A percentile compares a stretch with the other conserved stretches of the same genome.
Conservation (phyloP, 2,888 invertebrate genomes). For the Gymnoscelis rufifasciata region DNA sequence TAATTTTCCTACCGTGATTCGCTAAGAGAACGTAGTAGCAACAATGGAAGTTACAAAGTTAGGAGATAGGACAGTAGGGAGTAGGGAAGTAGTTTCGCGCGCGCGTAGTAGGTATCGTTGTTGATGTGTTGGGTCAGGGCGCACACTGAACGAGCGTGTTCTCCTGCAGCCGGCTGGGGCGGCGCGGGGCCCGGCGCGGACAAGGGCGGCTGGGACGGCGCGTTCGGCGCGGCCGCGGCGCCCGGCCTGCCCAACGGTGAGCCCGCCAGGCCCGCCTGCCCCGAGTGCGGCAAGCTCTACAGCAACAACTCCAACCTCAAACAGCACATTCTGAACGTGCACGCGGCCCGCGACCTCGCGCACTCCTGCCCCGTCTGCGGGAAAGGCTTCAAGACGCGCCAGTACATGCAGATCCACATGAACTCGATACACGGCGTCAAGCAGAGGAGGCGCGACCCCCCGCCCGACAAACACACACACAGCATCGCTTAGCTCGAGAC, state of each 20-base stretch:
- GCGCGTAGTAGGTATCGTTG: not conserved
- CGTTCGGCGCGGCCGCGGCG: slow-evolving; percentile 16
- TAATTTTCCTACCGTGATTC: slow-evolving; percentile 31
- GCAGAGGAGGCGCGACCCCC: slow-evolving; percentile 75
- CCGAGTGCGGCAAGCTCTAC: slow-evolving; percentile 83
- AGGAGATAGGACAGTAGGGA: slow-evolving; percentile 28
- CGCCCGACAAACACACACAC: slow-evolving; percentile 62
- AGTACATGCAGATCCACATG: slow-evolving; percentile 84
- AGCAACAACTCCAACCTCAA: slow-evolving; percentile 84
- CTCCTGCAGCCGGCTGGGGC: slow-evolving; percentile 47
- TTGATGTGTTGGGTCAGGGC: slow-evolving; percentile 27
- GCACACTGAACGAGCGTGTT: slow-evolving; percentile 61
- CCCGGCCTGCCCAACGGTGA: slow-evolving; percentile 55
- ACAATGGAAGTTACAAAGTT: slow-evolving; percentile 27
- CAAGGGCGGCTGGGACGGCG: slow-evolving; percentile 36
- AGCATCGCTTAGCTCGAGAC: slow-evolving; percentile 62
- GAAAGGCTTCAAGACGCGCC: slow-evolving; percentile 84
- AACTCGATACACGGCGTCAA: slow-evolving; percentile 83
- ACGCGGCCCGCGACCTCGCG: slow-evolving; percentile 79
- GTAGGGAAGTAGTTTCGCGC: slow-evolving; percentile 18
- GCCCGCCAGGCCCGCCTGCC: slow-evolving; percentile 80
- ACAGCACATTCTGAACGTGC: slow-evolving; percentile 84
- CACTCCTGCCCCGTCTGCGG: slow-evolving; percentile 82
- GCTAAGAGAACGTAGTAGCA: slow-evolving; percentile 26
- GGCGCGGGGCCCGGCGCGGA: slow-evolving; percentile 38